Base-by-base conservation (phyloP, 2,888 invertebrate genomes). In the Hoplodrina ambigua region DNA sequence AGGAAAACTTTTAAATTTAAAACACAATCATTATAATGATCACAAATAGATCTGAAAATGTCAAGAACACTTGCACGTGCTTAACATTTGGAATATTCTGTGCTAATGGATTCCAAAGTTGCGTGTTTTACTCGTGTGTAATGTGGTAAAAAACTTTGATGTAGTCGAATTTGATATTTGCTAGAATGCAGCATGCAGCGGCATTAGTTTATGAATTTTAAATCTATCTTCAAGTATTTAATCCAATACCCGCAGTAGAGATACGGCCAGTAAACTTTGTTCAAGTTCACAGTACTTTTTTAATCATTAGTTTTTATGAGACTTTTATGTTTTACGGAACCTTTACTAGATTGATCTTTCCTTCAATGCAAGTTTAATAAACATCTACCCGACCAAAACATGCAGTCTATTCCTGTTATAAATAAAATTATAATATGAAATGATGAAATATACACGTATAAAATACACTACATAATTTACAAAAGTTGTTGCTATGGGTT, bases 401-500 rank as follows among this genome's bases (percentile, higher is more conserved):
- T 41, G 41, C 46, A 17, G 44, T 25, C 25, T 25, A 44, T 44
- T 4, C 44, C 46, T 15, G 17, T 46, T 17, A 17, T 44, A 17
- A 46, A 46, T 17, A 17, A 15, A 15, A 60, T 25, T 25, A 25
- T 25, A 25, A 25, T 25, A 65, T 50, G n/a, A 30, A 55, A 50
- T 44, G 10, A 4, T 37, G 33, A 11, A 6, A 20, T 20, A 54
- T 25, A 37, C 11, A 44, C 46, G 4, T 46, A 17, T 46, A 46
- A n/a, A 41, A 56, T 5, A 15, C 10, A 5, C 46, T 37, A 46
- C 11, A 19, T 15, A 19, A 30, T 37, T 55, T 6, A 53, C 25
- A 63, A 49, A 73, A 54, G 64, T 64, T 72, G 75, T 83, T 83
- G 83, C 75, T 57, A 82, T 78, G 78, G 67, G 63, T 30, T 56